Conservation (phyloP, 1,140 invertebrate genomes). For the Meloidogyne chitwoodi region DNA sequence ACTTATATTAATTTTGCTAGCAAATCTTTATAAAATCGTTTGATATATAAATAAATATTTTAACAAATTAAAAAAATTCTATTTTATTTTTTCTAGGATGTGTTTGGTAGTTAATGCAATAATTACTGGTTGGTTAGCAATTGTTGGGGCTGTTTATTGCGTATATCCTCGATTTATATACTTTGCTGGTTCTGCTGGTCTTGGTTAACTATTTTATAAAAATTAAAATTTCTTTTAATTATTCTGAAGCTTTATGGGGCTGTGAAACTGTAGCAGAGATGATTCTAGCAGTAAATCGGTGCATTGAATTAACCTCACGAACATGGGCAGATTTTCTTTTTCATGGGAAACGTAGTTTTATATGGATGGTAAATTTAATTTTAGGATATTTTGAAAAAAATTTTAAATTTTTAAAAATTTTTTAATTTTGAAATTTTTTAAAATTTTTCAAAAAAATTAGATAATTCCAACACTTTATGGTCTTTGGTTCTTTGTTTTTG, state of each 20-base stretch:
- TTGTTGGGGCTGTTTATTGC: slow-evolving; percentile 27
- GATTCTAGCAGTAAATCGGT: slow-evolving; percentile 26
- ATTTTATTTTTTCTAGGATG: not conserved
- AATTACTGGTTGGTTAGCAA: slow-evolving; percentile 25
- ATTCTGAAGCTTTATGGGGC: slow-evolving; percentile 15
- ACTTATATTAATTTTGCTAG: not conserved
- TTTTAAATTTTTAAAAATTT: too few relatives aligned
- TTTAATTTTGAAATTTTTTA: slow-evolving; percentile 2
- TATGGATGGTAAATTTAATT: slow-evolving; percentile 28
- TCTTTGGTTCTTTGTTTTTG: slow-evolving; percentile 46
- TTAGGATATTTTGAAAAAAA: too few relatives aligned
- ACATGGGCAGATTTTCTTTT: slow-evolving; percentile 25
- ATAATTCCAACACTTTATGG: slow-evolving; percentile 20
- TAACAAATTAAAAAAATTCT: too few relatives aligned
- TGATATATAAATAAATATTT: too few relatives aligned
- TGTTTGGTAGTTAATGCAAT: slow-evolving; percentile 17
- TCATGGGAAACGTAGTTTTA: slow-evolving; percentile 22
- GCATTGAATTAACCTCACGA: slow-evolving; percentile 12
- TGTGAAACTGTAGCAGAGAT: slow-evolving; percentile 18
- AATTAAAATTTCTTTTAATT: not conserved
- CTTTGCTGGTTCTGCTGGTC: slow-evolving; percentile 12
- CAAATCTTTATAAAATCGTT: too few relatives aligned
- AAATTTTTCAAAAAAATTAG: too few relatives aligned
- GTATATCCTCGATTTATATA: slow-evolving; percentile 23
- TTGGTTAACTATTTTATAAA: not conserved